Conservation (phyloP, 2,888 invertebrate species). For the Plebejus melissa region DNA sequence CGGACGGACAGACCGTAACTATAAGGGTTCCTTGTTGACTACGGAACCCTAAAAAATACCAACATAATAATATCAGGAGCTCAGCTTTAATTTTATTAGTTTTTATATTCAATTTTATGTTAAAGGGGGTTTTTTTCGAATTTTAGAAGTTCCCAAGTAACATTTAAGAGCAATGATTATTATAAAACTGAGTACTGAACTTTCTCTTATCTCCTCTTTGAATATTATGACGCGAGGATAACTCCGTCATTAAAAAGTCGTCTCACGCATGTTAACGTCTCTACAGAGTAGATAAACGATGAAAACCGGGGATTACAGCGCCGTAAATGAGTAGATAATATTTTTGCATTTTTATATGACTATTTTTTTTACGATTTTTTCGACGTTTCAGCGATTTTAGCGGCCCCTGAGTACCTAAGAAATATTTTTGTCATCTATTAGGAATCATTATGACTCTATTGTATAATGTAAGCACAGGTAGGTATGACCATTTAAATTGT, state of each 20-base stretch:
- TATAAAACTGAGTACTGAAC: background rate
- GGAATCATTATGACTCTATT: no score
- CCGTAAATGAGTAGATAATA: constrained; percentile 5
- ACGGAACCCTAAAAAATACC: no score
- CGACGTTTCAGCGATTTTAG: no score
- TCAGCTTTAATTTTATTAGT: background rate
- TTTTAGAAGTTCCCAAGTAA: background rate
- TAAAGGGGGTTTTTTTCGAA: background rate
- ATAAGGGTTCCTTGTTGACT: no score
- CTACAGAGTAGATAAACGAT: constrained; percentile 9
- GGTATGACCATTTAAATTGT: no score
- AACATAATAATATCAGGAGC: no score
- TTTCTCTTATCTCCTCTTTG: constrained; percentile 2
- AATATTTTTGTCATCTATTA: no score
- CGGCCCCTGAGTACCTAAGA: no score
- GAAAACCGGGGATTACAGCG: background rate
- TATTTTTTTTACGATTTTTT: background rate
- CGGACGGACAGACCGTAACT: no score
- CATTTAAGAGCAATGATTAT: background rate
- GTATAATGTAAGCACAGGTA: no score
- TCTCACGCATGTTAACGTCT: constrained; percentile 6
- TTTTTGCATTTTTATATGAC: background rate
- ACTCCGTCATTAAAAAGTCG: constrained; percentile 24
- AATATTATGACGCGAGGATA: constrained; percentile 21
- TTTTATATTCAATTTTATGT: background rate